A percentile compares a stretch with the other conserved stretches of the same genome.
Evolutionary conservation across 2,888 invertebrate genomes (phyloP).

Genomic region (Hemicrepidius hirtus): DNA sequence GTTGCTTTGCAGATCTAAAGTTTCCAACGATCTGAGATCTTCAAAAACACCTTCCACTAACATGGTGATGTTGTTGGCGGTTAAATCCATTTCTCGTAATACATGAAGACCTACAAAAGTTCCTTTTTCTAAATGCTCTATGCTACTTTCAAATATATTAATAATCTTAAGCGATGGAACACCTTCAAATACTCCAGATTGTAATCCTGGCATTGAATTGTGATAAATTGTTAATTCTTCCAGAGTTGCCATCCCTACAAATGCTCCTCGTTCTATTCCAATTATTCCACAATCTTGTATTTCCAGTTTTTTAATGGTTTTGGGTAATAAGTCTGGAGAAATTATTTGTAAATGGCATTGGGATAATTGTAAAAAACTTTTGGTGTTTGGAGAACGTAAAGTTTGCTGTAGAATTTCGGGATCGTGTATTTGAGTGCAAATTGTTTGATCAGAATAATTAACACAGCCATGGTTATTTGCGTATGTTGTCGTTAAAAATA

Average conservation of each 20-base stretch:
- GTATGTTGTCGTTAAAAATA: neutral
- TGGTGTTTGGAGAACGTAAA: constrained; percentile 2
- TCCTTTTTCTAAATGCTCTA: constrained; percentile 42
- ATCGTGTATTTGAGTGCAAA: constrained; percentile 43
- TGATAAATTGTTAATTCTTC: constrained; percentile 34
- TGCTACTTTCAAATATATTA: constrained; percentile 36
- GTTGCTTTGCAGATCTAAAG: constrained; percentile 42
- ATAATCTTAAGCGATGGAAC: constrained; percentile 31
- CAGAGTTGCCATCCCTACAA: constrained; percentile 28
- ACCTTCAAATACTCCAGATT: constrained; percentile 44
- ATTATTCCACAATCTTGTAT: constrained; percentile 40
- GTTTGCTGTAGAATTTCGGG: constrained; percentile 31
- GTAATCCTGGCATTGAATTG: constrained; percentile 37
- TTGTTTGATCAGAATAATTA: constrained; percentile 36
- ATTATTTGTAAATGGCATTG: constrained; percentile 40
- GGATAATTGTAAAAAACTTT: constrained; percentile 18
- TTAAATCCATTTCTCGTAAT: constrained; percentile 35
- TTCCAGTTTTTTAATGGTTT: constrained; percentile 26
- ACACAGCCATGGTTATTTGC: constrained; percentile 39
- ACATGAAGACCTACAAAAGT: constrained; percentile 45
- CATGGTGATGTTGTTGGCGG: constrained; percentile 30
- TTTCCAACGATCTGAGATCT: constrained; percentile 36
- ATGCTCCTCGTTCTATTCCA: constrained; percentile 43
- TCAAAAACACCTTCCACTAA: constrained; percentile 44
- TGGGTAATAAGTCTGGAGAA: constrained; percentile 29